phyloP scores from a whole-genome alignment of 2,797 vertebrate genomes.

The Gallirallus australis region DNA sequence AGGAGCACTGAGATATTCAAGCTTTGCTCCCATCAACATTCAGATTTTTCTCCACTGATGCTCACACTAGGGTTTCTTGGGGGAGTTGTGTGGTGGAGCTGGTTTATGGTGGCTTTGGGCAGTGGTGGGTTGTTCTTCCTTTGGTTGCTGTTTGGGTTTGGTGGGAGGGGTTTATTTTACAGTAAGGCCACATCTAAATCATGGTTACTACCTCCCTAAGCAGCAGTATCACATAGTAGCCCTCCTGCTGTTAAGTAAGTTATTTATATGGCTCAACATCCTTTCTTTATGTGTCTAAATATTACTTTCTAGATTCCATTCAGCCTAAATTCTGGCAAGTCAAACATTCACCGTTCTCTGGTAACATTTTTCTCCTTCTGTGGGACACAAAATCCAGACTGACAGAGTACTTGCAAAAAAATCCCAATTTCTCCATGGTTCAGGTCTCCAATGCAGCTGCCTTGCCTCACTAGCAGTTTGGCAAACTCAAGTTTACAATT shows the following conservation, averaged over 20 bases:
- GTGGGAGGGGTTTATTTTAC: background rate
- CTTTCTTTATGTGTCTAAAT: background rate
- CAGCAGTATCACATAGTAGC: background rate
- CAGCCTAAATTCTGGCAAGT: background rate
- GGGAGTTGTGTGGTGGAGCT: fast-evolving
- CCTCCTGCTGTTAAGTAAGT: background rate
- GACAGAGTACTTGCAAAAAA: background rate
- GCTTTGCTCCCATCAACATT: background rate
- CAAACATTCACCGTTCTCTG: background rate
- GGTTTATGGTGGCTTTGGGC: too few relatives aligned
- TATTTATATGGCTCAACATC: background rate
- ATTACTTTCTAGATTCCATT: background rate
- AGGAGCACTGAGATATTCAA: background rate
- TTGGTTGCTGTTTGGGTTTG: too few relatives aligned
- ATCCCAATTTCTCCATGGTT: background rate
- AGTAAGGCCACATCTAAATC: background rate
- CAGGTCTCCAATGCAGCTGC: background rate
- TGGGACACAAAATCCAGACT: background rate
- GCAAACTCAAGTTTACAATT: background rate
- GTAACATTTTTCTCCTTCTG: background rate
- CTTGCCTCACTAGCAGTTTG: background rate
- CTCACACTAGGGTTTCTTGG: background rate
- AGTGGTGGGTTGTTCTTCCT: too few relatives aligned
- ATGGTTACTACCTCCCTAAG: background rate
- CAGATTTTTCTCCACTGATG: background rate